Evolutionary conservation across 1,140 invertebrate species (phyloP), one percentile per base, ranked within the genome.

Genomic region (Bombus waltoni): DNA sequence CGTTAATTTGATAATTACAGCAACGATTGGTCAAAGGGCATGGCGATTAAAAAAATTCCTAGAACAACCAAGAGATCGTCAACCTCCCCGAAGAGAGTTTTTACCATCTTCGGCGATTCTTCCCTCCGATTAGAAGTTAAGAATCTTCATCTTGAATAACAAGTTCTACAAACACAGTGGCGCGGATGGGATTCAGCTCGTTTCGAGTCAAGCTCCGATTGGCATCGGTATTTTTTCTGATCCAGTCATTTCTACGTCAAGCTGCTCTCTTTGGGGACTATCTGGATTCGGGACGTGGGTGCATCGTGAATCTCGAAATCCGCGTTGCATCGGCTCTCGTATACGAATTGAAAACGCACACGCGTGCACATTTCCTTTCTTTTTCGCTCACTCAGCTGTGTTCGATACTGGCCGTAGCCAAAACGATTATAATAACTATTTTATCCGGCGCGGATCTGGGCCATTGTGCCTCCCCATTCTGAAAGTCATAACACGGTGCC

Each of bases 351-450:
- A 74, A 42, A 18, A 44, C 70, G 8, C 42, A 65, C 59, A 57
- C 83, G 62, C 47, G 35, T 28, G 2, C 40, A 18, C 42, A 15
- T 79, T 32, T 76, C 47, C 65, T 38, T n/a, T 57, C 70, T 77
- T 42, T 70, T 47, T 81, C 70, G 77, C 38, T 42, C 70, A 15
- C 40, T 70, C 22, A 8, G 28, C 70, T 71, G 73, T 73, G 40
- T 87, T 86, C 87, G 77, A 91, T 85, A 80, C 72, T 71, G 66
- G 68, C 83, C 88, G 87, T 89, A 90, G 88, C 92, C 92, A 93
- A 94, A 94, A 94, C 94, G 94, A 94, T 95, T 95, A 95, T 95
- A 95, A 95, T 95, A 95, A 95, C 94, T 95, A 95, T 95, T 95
- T 95, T 95, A 95, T 95, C 95, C 93, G 92, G 92, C 93, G 91